Percentiles rank a stretch among this genome's conserved stretches.
These are phyloP conservation scores for Podarcis muralis DNA, from an alignment of 2,113 vertebrate genomes.

Conservation along the genomic window DNA sequence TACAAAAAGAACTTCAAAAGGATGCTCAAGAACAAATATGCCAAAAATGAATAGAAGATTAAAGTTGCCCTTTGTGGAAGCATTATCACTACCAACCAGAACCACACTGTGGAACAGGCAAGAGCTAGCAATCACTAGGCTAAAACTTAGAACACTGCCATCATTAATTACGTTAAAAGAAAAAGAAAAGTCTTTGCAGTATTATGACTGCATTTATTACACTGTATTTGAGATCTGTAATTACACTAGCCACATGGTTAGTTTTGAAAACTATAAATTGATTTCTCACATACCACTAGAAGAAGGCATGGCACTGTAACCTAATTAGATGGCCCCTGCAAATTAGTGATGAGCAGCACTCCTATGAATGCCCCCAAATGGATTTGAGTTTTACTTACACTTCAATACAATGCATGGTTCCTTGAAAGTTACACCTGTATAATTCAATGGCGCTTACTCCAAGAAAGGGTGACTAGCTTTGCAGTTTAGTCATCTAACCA, in stretches of 20 bases:
- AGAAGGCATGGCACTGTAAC: too few relatives aligned
- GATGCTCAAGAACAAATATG: background rate
- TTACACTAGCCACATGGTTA: background rate
- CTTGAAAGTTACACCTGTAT: background rate
- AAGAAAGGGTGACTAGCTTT: background rate
- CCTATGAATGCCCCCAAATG: background rate
- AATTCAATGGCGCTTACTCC: background rate
- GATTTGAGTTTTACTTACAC: background rate
- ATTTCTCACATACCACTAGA: background rate
- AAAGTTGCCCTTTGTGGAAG: background rate
- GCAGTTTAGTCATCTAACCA: background rate
- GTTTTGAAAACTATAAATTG: background rate
- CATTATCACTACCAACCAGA: slow-evolving; percentile 23
- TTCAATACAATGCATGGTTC: background rate
- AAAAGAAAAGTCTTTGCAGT: background rate
- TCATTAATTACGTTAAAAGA: background rate
- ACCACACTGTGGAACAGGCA: background rate
- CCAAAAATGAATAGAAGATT: background rate
- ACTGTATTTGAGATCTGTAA: background rate
- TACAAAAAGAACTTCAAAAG: background rate
- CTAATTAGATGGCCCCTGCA: background rate
- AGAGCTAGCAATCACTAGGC: background rate
- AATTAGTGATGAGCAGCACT: background rate
- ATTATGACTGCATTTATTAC: background rate
- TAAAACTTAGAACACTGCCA: background rate